phyloP scores from a whole-genome alignment of 1,140 invertebrate species.

The Drosophila seguyi region DNA sequence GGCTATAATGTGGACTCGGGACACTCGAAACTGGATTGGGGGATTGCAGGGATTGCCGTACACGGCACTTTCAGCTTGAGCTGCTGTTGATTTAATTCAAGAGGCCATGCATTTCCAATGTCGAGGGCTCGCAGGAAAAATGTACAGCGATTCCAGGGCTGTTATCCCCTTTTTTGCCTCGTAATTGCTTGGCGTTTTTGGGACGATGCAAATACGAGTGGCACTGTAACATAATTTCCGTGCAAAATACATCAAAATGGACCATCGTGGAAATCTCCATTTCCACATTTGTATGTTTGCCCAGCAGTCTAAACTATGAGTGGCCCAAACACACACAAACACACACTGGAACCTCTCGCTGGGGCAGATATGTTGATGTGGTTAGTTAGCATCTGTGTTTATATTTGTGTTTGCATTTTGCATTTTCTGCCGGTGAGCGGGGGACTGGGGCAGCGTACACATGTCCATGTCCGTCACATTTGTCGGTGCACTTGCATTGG shows the following conservation, averaged over 20 bases:
- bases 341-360: not conserved
- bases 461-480: slow-evolving; percentile 66
- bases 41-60: slow-evolving; percentile 17
- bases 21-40: slow-evolving; percentile 35
- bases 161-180: slow-evolving; percentile 32
- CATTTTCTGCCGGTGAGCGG: slow-evolving; percentile 55
- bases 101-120: slow-evolving; percentile 73
- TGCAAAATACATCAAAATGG: slow-evolving; percentile 77
- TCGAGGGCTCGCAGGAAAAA: slow-evolving; percentile 73
- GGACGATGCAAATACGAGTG: slow-evolving; percentile 56
- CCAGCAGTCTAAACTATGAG: slow-evolving; percentile 42
- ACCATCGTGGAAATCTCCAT: slow-evolving; percentile 63
- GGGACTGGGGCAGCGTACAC: slow-evolving; percentile 18
- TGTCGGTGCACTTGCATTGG: slow-evolving; percentile 44
- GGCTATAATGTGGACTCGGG: slow-evolving; percentile 34
- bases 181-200: slow-evolving; percentile 34
- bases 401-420: slow-evolving; percentile 79
- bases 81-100: slow-evolving; percentile 81
- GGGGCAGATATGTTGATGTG: slow-evolving; percentile 56
- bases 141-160: slow-evolving; percentile 62
- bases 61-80: slow-evolving; percentile 65
- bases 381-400: slow-evolving; percentile 83
- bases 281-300: slow-evolving; percentile 65
- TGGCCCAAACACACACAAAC: slow-evolving; percentile 7
- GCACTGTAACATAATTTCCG: slow-evolving; percentile 77